Evolutionary conservation across 2,113 vertebrate genomes (phyloP).

Genomic region (Tachycineta bicolor): DNA sequence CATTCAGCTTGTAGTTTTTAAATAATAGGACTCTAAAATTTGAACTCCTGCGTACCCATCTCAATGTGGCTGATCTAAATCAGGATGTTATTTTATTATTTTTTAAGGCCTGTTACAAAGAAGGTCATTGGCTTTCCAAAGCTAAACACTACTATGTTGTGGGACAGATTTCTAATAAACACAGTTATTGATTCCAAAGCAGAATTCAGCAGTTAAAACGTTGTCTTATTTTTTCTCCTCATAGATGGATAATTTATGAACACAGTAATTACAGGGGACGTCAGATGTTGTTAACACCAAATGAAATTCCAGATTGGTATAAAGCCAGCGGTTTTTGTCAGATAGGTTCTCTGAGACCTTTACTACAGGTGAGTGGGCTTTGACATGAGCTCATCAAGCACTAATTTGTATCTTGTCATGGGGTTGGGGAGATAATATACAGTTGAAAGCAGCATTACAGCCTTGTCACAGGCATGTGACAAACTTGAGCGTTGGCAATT

Average conservation of each 20-base stretch:
- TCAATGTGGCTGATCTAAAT: not conserved
- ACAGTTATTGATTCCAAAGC: not conserved
- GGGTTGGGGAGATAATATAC: not conserved
- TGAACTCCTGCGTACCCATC: not conserved
- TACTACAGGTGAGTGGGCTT: slow-evolving; percentile 83
- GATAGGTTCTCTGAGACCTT: slow-evolving; percentile 90
- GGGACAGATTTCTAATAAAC: not conserved
- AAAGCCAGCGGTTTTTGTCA: slow-evolving; percentile 77
- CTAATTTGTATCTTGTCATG: not conserved
- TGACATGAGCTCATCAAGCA: not conserved
- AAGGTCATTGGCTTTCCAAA: not conserved
- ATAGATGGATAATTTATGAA: slow-evolving; percentile 92
- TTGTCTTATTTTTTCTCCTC: not conserved
- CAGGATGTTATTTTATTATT: not conserved
- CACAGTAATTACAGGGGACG: slow-evolving; percentile 85
- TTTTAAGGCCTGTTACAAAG: not conserved
- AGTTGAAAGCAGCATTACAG: not conserved
- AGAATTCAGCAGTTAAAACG: not conserved
- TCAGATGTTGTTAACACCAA: slow-evolving; percentile 85
- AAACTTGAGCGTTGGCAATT: not conserved
- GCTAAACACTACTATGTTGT: not conserved
- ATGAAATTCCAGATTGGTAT: slow-evolving; percentile 81
- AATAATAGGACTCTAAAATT: not conserved
- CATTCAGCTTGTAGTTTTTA: not conserved
- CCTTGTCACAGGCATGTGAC: not conserved